Evolutionary conservation across 2,888 invertebrate genomes (phyloP), one percentile per base, ranked within the genome.

Genomic region (Tubulanus polymorphus): DNA sequence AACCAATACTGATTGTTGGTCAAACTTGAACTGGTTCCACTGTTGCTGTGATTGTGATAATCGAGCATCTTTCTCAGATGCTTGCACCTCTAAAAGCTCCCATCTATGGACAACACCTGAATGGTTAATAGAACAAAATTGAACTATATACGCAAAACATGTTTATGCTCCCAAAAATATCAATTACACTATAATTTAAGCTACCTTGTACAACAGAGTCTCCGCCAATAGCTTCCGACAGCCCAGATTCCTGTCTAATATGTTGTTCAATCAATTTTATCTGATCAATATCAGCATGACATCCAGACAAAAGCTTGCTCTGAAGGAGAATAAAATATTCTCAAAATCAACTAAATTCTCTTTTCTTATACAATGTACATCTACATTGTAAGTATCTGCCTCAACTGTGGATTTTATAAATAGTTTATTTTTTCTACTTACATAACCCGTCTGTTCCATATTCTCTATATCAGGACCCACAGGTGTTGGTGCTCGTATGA

Each of bases 11-110:
- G 64, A 68, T 41, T 67, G 64, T 23, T 78, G 60, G 55, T 79
- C 78, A 23, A 65, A 57, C 12, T 62, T 57, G 61, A 79, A 75
- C 63, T 73, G 73, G n/a, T 62, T 54, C 68, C 74, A 73, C 51
- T 73, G 72, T 20, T 73, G 67, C 2, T 64, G 59, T 30, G 70
- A 84, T 72, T 93, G 91, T 75, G 91, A 91, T 10, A 93, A 80
- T 27, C 86, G 84, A 68, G 60, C 56, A 49, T 73, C 67, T 35
- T 66, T 67, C 53, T 71, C 67, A n/a, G 66, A 53, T 23, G 72
- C 72, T 26, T 62, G 54, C 3, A 63, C 66, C 61, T 76, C 70
- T 10, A 79, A 53, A 41, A 63, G 59, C 46, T 74, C 71, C 78
- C 77, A 78, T 18, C 74, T 61, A 29, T 68, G 59, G 1, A 72